phyloP scores from a whole-genome alignment of 2,797 vertebrate genomes.

The Knipowitschia caucasica region DNA sequence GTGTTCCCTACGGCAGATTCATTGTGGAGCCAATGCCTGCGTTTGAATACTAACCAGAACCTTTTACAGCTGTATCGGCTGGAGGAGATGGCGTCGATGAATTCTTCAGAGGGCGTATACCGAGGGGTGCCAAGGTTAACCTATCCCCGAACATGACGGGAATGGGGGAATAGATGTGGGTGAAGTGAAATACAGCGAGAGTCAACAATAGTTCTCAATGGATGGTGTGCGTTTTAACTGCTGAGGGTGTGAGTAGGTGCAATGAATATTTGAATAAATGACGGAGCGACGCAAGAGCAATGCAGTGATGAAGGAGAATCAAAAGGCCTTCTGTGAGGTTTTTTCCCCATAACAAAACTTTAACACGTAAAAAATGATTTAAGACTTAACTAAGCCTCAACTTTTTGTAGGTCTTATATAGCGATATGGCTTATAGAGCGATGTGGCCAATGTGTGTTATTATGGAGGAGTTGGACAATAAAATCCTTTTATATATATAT shows the following conservation, averaged over 20 bases:
- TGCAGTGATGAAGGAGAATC: not conserved
- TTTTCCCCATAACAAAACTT: too few relatives aligned
- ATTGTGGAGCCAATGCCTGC: constrained; percentile 13
- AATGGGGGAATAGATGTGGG: not conserved
- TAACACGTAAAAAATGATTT: too few relatives aligned
- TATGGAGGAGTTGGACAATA: too few relatives aligned
- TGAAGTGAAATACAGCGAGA: not conserved
- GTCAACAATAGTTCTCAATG: not conserved
- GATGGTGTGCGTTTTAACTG: not conserved
- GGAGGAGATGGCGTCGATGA: constrained; percentile 1
- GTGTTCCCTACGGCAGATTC: constrained; percentile 44
- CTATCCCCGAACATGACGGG: not conserved
- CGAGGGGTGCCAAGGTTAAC: not conserved
- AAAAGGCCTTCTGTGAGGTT: too few relatives aligned
- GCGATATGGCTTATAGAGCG: too few relatives aligned
- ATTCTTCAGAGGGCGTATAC: not conserved
- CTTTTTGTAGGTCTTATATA: too few relatives aligned
- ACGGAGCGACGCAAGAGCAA: not conserved
- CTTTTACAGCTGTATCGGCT: constrained; percentile 16
- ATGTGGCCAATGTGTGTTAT: too few relatives aligned
- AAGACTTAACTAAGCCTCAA: too few relatives aligned
- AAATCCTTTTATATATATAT: too few relatives aligned
- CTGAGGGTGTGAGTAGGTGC: not conserved
- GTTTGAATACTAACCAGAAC: constrained; percentile 45
- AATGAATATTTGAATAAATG: not conserved